Percentiles rank a stretch among this genome's conserved stretches.
Conservation (phyloP, 1,140 invertebrate species). For the Macrosteles quadrilineatus region DNA sequence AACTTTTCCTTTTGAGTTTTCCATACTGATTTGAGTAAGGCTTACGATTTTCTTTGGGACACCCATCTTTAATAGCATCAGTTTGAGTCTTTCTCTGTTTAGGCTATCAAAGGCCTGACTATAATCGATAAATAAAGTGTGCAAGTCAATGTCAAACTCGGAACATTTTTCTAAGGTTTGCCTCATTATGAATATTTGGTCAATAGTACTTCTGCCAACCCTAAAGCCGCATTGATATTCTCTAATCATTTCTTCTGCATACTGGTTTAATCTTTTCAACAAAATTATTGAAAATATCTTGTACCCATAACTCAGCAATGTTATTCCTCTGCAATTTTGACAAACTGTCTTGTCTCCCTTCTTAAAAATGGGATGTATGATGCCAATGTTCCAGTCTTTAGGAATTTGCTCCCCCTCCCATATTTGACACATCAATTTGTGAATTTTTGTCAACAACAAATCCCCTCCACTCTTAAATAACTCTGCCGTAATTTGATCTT, state of each 20-base stretch:
- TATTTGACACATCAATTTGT: no score
- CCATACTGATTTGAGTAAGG: background rate
- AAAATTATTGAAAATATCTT: no score
- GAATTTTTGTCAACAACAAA: no score
- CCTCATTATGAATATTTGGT: no score
- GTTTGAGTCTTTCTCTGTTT: background rate
- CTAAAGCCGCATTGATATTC: no score
- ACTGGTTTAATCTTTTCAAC: background rate
- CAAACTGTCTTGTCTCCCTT: background rate
- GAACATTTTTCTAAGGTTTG: no score
- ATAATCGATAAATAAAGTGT: background rate
- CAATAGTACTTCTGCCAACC: no score
- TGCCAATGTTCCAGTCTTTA: background rate
- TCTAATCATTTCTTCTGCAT: background rate
- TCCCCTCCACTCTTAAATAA: no score
- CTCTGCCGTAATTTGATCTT: no score
- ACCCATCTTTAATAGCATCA: background rate
- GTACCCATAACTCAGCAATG: no score
- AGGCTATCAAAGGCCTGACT: background rate
- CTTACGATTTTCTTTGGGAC: conserved; percentile 7
- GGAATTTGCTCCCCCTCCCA: background rate
- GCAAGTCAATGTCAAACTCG: no score
- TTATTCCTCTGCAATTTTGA: no score
- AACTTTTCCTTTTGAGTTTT: background rate
- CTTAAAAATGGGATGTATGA: background rate